phyloP scores from a whole-genome alignment of 2,888 invertebrate species.

The Eupithecia abbreviata region DNA sequence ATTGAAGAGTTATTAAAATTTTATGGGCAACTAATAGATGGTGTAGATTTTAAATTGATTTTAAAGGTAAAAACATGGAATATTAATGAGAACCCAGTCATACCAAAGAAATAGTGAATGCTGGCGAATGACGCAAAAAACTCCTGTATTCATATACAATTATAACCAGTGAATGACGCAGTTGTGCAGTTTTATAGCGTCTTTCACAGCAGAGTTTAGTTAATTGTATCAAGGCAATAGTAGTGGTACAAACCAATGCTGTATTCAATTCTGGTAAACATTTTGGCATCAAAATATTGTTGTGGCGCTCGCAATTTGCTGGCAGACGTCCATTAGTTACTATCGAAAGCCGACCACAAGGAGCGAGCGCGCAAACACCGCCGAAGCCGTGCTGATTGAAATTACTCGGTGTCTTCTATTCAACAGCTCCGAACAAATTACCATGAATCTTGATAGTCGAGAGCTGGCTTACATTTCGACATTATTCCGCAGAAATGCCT shows the following conservation, averaged over 20 bases:
- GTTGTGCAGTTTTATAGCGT: not conserved
- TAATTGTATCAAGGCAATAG: conserved; percentile 25
- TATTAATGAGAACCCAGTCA: not conserved
- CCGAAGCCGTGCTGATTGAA: conserved; percentile 42
- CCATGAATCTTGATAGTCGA: conserved; percentile 21
- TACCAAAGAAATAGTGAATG: not conserved
- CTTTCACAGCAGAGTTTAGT: not conserved
- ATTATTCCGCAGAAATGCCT: not conserved
- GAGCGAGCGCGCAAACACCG: conserved; percentile 45
- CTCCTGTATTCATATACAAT: no score
- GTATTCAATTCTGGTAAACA: conserved; percentile 38
- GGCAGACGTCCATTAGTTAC: conserved; percentile 70
- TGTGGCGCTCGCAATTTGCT: conserved; percentile 57
- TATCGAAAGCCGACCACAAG: conserved; percentile 50
- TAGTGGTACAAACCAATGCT: conserved; percentile 36
- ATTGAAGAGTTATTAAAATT: not conserved
- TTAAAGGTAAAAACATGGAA: not conserved
- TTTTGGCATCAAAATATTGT: conserved; percentile 61
- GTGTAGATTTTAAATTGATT: not conserved
- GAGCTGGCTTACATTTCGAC: conserved; percentile 1
- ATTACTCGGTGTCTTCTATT: conserved; percentile 31
- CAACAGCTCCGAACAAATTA: conserved; percentile 26
- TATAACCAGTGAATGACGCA: no score
- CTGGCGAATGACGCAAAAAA: not conserved
- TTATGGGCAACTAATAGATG: not conserved